Evolutionary conservation across 2,113 vertebrate species (phyloP).

Genomic region (Sorex araneus): DNA sequence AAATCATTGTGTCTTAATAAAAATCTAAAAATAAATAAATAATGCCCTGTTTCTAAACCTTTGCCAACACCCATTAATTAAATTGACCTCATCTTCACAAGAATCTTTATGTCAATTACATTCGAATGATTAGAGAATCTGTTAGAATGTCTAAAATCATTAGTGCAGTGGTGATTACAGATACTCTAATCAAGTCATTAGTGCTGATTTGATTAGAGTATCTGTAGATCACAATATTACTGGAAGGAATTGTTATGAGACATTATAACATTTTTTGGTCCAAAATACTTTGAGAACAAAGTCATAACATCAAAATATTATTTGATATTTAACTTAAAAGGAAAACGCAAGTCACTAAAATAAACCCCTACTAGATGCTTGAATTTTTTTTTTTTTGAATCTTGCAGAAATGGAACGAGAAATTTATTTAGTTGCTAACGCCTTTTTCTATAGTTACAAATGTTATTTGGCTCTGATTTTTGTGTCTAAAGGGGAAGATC

Average conservation of each 20-base stretch:
- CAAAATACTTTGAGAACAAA: slow-evolving; percentile 60
- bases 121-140: neutral
- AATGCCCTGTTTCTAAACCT: slow-evolving; percentile 20
- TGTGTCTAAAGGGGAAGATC: slow-evolving; percentile 56
- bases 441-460: slow-evolving; percentile 71
- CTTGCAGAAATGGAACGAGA: slow-evolving; percentile 64
- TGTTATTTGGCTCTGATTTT: slow-evolving; percentile 66
- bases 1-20: too few relatives aligned
- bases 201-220: neutral
- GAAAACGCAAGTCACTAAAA: slow-evolving; percentile 52
- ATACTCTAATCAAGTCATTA: too few relatives aligned
- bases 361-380: slow-evolving; percentile 36
- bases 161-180: neutral
- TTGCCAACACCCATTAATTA: slow-evolving; percentile 22
- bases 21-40: neutral
- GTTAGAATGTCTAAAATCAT: slow-evolving; percentile 42
- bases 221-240: slow-evolving; percentile 22
- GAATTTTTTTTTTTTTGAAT: slow-evolving; percentile 65
- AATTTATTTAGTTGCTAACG: slow-evolving; percentile 59
- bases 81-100: slow-evolving; percentile 30
- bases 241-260: neutral
- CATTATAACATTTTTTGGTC: neutral
- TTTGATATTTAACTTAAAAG: slow-evolving; percentile 67
- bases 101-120: neutral
- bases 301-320: slow-evolving; percentile 35